These are phyloP conservation scores for Ceuthmochares aereus DNA, from an alignment of 2,113 vertebrate species.

Conservation along the genomic window DNA sequence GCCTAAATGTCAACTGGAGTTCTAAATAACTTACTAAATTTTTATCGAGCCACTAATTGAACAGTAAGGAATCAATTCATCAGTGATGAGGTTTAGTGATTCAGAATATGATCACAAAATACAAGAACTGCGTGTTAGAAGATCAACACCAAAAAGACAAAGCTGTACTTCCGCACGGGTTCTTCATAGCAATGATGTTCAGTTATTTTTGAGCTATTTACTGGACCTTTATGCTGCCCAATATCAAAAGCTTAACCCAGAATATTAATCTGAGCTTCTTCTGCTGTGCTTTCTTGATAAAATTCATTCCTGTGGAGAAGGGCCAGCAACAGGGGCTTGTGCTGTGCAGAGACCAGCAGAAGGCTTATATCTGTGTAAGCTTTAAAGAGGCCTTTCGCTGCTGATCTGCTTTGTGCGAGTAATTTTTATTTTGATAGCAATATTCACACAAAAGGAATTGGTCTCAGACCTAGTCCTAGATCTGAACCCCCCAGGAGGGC, in stretches of 20 bases:
- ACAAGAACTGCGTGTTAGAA: not conserved
- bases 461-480: not conserved
- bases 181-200: not conserved
- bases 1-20: not conserved
- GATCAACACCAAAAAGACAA: not conserved
- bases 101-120: not conserved
- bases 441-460: conserved; percentile 10
- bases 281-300: not conserved
- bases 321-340: not conserved
- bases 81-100: not conserved
- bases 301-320: not conserved
- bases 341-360: not conserved
- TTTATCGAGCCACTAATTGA: not conserved
- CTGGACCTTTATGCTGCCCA: not conserved
- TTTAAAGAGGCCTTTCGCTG: not conserved
- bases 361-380: not conserved
- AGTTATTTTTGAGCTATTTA: conserved; percentile 4
- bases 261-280: conserved; percentile 1
- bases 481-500: not conserved
- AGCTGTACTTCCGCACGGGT: not conserved
- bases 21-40: not conserved
- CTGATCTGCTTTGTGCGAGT: not conserved
- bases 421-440: not conserved
- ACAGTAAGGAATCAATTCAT: not conserved
- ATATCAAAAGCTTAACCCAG: not conserved